Evolutionary conservation across 2,888 invertebrate genomes (phyloP).

Genomic region (Maniola hyperantus): DNA sequence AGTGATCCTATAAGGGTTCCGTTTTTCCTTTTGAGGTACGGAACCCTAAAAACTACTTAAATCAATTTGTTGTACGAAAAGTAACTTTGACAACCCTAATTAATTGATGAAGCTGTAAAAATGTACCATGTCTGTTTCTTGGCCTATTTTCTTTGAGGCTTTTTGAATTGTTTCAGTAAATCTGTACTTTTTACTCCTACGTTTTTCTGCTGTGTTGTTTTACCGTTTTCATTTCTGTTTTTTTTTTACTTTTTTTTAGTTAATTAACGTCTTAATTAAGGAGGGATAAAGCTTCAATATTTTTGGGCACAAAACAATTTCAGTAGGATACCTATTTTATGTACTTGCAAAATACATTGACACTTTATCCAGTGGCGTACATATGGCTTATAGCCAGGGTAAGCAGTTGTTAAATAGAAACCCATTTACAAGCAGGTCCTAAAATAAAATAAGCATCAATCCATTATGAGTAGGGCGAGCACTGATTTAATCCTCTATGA

Average conservation of each 20-base stretch:
- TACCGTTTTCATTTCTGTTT: not conserved
- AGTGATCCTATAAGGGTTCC: too few relatives aligned
- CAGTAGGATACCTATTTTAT: too few relatives aligned
- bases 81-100: not conserved
- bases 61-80: not conserved
- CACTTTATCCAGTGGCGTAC: too few relatives aligned
- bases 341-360: too few relatives aligned
- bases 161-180: slow-evolving; percentile 9
- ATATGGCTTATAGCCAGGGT: too few relatives aligned
- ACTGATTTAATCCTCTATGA: too few relatives aligned
- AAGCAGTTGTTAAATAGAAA: too few relatives aligned
- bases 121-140: slow-evolving; percentile 21
- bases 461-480: too few relatives aligned
- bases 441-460: too few relatives aligned
- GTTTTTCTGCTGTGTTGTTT: not conserved
- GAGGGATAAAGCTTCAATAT: not conserved
- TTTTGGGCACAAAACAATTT: not conserved
- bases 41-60: too few relatives aligned
- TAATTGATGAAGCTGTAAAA: slow-evolving; percentile 33
- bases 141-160: slow-evolving; percentile 26
- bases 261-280: not conserved
- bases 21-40: too few relatives aligned
- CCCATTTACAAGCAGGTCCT: too few relatives aligned
- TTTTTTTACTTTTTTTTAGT: not conserved
- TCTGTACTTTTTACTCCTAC: not conserved